These are phyloP conservation scores for Gambusia holbrooki DNA, from an alignment of 2,113 vertebrate genomes.

Conservation along the genomic window DNA sequence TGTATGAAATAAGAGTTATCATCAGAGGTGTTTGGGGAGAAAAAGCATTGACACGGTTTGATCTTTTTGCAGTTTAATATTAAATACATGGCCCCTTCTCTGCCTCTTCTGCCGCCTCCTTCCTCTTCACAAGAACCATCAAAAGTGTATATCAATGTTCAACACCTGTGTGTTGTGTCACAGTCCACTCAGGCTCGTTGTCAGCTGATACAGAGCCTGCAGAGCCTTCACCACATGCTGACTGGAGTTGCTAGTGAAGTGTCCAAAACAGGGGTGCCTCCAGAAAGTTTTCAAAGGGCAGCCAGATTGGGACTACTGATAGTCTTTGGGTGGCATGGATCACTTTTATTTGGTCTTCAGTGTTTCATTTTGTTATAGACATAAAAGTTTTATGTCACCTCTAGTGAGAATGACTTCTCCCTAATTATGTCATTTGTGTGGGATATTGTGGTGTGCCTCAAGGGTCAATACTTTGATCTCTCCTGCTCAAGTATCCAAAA, in stretches of 20 bases:
- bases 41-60: conserved; percentile 67
- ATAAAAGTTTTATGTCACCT: too few species aligned
- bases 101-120: background rate
- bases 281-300: too few species aligned
- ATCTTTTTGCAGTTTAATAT: conserved; percentile 78
- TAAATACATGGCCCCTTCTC: conserved; percentile 54
- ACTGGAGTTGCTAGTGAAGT: too few species aligned
- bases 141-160: conserved; percentile 61
- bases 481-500: too few species aligned
- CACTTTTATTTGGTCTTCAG: too few species aligned
- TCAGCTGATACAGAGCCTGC: background rate
- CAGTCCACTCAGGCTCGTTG: conserved; percentile 57
- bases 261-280: too few species aligned
- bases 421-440: too few species aligned
- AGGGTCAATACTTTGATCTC: background rate
- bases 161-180: conserved; percentile 63
- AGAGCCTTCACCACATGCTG: background rate
- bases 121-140: conserved; percentile 27
- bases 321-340: too few species aligned
- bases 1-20: conserved; percentile 79
- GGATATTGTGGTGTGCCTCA: background rate
- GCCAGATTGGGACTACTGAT: too few species aligned
- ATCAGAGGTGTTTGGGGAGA: conserved; percentile 69
- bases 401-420: too few species aligned
- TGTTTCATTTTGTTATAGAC: too few species aligned